A percentile compares a stretch with the other conserved stretches of the same genome.
Conservation (phyloP, 2,888 invertebrate genomes). For the Lasioglossum morio region DNA sequence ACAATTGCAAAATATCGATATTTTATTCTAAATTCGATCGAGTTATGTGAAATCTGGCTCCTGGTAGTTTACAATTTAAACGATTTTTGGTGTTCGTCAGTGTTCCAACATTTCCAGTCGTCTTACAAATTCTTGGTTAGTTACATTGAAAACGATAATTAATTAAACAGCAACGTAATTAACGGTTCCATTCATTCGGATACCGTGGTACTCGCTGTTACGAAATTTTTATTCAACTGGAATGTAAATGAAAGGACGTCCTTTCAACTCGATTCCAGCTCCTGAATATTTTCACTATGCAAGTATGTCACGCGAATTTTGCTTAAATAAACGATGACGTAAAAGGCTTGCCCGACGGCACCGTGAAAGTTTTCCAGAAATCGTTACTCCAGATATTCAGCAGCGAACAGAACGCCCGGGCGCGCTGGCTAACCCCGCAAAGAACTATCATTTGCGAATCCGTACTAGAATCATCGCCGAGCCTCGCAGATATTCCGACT, state of each 20-base stretch:
- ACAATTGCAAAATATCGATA: too few species aligned
- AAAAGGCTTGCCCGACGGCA: conserved; percentile 2
- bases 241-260: not conserved
- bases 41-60: too few species aligned
- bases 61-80: too few species aligned
- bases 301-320: conserved; percentile 13
- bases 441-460: conserved; percentile 13
- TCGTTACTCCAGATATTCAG: conserved; percentile 12
- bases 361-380: conserved; percentile 18
- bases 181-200: not conserved
- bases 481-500: not conserved
- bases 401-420: not conserved
- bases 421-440: not conserved
- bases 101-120: too few species aligned
- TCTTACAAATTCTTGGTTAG: not conserved
- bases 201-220: not conserved
- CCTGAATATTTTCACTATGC: conserved; percentile 19
- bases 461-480: not conserved
- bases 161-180: conserved; percentile 3
- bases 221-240: conserved; percentile 5
- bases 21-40: too few species aligned
- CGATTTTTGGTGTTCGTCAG: too few species aligned
- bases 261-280: conserved; percentile 3
- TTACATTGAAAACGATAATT: not conserved
- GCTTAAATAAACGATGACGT: conserved; percentile 13